Base-by-base conservation (phyloP, 92 coral and sea anemone genomes). In the Zoanthus solanderi region DNA sequence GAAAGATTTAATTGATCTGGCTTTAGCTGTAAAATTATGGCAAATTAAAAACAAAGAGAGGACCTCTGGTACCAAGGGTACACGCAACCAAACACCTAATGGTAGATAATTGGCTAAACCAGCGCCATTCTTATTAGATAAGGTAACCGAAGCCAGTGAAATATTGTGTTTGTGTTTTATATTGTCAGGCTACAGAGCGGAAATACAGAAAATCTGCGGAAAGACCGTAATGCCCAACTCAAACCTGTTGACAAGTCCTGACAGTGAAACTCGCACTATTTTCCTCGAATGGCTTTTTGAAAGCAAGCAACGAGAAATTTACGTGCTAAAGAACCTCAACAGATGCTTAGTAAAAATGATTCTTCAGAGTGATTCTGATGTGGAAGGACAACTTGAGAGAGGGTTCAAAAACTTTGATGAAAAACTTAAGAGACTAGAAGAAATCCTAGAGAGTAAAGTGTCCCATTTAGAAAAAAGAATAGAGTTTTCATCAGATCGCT, bases 291-390 rank as follows among this genome's bases (percentile, higher is more conserved):
- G 53, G 10, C 60, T 81, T 65, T 37, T 81, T 23, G 45, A 28
- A 47, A 45, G 66, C 47, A 81, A 47, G 28, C 75, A 81, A 5
- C 31, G 52, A 71, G 85, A 81, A 63, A 10, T 34, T n/a, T 42
- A 68, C 2, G 60, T 42, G 10, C 85, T 65, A 18, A 47, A 47
- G 23, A 15, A 14, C n/a, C 63, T 81, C 7, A 81, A 81, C 10
- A 44, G 58, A 16, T 42, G 52, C 31, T 58, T 81, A 29, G 61
- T 66, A 1, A 81, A 67, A 47, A 65, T 18, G 15, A 1, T 81
- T 53, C 61, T 34, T 53, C 61, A 67, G 60, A 31, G 30, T 81
- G 71, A 46, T 5, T 17, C 47, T 66, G 75, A 65, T 10, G 31
- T 29, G 54, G 74, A 4, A 23, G 47, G n/a, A 6, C 45, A 42